These are phyloP conservation scores for Myotis findleyi DNA, from an alignment of 2,797 vertebrate species.

Conservation along the genomic window DNA sequence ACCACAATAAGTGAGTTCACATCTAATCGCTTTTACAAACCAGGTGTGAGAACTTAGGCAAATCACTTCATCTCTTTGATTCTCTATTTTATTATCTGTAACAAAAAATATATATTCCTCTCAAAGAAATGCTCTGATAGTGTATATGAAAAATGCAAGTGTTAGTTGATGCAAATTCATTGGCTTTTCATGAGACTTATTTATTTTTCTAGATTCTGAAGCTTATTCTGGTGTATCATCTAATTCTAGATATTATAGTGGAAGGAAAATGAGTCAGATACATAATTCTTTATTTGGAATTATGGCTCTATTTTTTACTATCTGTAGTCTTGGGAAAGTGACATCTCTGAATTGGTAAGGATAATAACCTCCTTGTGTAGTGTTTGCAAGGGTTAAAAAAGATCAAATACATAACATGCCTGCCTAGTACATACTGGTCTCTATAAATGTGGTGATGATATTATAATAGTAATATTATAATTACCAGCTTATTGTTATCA, in stretches of 20 bases:
- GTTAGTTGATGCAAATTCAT: constrained; percentile 18
- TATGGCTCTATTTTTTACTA: neutral
- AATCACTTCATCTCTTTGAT: constrained; percentile 36
- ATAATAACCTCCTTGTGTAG: neutral
- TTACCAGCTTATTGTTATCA: neutral
- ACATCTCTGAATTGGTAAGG: constrained; percentile 21
- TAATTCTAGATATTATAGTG: constrained; percentile 44
- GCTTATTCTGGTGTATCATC: neutral
- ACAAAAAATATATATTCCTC: neutral
- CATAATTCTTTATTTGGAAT: neutral
- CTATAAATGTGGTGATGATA: neutral
- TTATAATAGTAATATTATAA: neutral
- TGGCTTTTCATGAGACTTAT: neutral
- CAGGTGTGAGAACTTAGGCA: constrained; percentile 30
- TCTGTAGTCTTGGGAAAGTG: constrained; percentile 44
- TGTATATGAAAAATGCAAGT: constrained; percentile 8
- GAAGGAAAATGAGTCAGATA: constrained; percentile 39
- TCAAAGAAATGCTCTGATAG: constrained; percentile 31
- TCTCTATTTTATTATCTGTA: neutral
- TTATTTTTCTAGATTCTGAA: constrained; percentile 53
- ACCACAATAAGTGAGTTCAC: neutral
- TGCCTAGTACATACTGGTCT: neutral
- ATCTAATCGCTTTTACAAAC: neutral
- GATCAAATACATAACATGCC: neutral
- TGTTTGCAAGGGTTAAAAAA: constrained; percentile 29